These are phyloP conservation scores for Chaetogeoica ovagalla DNA, from an alignment of 2,888 invertebrate species.

Conservation along the genomic window DNA sequence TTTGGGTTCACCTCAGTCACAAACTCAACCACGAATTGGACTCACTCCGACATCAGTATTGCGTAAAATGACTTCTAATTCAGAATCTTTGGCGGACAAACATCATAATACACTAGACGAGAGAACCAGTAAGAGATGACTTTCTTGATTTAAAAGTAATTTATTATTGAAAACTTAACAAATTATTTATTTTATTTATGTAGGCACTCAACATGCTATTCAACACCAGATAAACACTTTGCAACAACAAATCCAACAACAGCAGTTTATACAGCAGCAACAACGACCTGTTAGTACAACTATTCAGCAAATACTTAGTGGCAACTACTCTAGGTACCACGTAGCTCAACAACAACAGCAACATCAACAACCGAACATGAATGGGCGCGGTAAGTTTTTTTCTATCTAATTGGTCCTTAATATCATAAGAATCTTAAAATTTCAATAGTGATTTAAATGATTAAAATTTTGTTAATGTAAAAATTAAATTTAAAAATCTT, in stretches of 20 bases:
- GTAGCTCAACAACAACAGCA: slow-evolving; percentile 19
- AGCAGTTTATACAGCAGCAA: slow-evolving; percentile 58
- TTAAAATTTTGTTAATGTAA: not conserved
- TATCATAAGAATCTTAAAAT: too few species aligned
- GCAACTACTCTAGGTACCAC: slow-evolving; percentile 39
- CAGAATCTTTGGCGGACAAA: slow-evolving; percentile 42
- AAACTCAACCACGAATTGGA: slow-evolving; percentile 73
- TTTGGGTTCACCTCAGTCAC: slow-evolving; percentile 25
- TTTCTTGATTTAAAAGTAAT: not conserved
- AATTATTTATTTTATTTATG: not conserved
- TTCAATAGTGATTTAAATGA: not conserved
- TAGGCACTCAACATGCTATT: slow-evolving; percentile 37
- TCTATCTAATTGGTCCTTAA: not conserved
- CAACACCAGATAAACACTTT: slow-evolving; percentile 58
- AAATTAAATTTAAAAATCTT: not conserved
- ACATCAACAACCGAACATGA: slow-evolving; percentile 25
- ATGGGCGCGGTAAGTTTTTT: slow-evolving; percentile 33
- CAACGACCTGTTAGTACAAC: slow-evolving; percentile 56
- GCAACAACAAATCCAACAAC: slow-evolving; percentile 60
- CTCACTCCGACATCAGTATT: slow-evolving; percentile 93
- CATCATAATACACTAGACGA: slow-evolving; percentile 32
- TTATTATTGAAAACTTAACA: not conserved
- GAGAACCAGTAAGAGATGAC: slow-evolving; percentile 17
- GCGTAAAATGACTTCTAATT: slow-evolving; percentile 86
- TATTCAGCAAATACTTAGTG: slow-evolving; percentile 58